Evolutionary conservation across 2,888 invertebrate genomes (phyloP).

Genomic region (Eurytoma adleriae): DNA sequence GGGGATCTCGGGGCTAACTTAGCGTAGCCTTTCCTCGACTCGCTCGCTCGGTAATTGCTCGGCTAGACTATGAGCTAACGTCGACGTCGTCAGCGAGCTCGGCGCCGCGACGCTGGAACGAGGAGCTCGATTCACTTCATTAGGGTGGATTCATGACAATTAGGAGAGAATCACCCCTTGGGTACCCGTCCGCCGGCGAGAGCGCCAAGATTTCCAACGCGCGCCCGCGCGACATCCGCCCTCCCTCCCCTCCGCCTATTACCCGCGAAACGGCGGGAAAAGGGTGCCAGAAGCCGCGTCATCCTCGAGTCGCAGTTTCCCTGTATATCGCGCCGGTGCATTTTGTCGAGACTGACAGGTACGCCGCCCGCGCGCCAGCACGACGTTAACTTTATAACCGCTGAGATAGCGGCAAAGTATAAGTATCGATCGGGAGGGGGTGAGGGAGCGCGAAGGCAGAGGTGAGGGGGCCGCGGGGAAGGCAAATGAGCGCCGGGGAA

Average conservation of each 20-base stretch:
- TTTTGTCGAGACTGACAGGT: not conserved
- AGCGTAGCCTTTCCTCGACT: constrained; percentile 22
- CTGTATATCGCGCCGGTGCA: constrained; percentile 4
- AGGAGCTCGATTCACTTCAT: constrained; percentile 60
- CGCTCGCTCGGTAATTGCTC: constrained; percentile 45
- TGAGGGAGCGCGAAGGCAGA: not conserved
- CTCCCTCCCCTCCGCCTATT: constrained; percentile 15
- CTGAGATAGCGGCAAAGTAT: constrained; percentile 32
- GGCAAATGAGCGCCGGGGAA: constrained; percentile 37
- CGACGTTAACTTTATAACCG: constrained; percentile 32
- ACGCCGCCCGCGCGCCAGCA: not conserved
- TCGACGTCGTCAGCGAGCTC: constrained; percentile 27
- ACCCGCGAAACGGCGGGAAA: constrained; percentile 26
- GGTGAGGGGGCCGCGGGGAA: not conserved
- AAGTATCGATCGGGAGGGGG: constrained; percentile 23
- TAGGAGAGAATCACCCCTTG: constrained; percentile 59
- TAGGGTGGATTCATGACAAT: constrained; percentile 61
- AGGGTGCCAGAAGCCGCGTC: constrained; percentile 5
- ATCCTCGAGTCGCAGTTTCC: not conserved
- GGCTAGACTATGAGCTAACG: constrained; percentile 44
- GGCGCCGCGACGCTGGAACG: constrained; percentile 50
- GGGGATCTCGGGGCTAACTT: constrained; percentile 27
- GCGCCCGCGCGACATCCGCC: not conserved
- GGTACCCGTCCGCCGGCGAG: constrained; percentile 35
- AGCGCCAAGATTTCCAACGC: constrained; percentile 22